These are phyloP conservation scores for Loripinus fragilis DNA, from an alignment of 2,888 invertebrate genomes.

Conservation along the genomic window DNA sequence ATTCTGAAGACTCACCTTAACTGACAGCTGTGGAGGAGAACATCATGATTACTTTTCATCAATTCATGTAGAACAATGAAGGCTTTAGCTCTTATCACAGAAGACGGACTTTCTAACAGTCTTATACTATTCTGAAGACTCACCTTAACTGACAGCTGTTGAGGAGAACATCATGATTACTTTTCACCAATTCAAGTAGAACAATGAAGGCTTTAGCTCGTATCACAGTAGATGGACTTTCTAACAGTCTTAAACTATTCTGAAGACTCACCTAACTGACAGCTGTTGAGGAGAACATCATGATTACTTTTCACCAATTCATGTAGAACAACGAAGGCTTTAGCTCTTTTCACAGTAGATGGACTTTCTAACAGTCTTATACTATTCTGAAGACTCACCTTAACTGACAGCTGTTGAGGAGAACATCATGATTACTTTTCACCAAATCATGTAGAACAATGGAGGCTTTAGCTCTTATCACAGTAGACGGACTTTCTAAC, in stretches of 20 bases:
- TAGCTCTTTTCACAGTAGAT: constrained; percentile 81
- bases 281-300: constrained; percentile 77
- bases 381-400: constrained; percentile 74
- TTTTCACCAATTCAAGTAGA: constrained; percentile 76
- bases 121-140: constrained; percentile 72
- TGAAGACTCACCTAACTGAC: constrained; percentile 78
- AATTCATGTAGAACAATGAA: constrained; percentile 81
- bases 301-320: constrained; percentile 75
- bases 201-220: constrained; percentile 83
- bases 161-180: constrained; percentile 76
- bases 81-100: constrained; percentile 82
- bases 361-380: constrained; percentile 82
- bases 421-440: constrained; percentile 73
- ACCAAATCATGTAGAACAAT: constrained; percentile 79
- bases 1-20: constrained; percentile 78
- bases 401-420: constrained; percentile 77
- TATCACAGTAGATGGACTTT: constrained; percentile 81
- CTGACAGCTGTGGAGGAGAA: constrained; percentile 78
- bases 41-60: constrained; percentile 74
- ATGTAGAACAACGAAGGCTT: constrained; percentile 82
- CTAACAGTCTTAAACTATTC: constrained; percentile 80
- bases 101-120: constrained; percentile 81
- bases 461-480: constrained; percentile 83
- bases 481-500: constrained; percentile 81
- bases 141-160: constrained; percentile 79